Evolutionary conservation across 1,140 invertebrate genomes (phyloP).

Genomic region (Drosophila orosa): DNA sequence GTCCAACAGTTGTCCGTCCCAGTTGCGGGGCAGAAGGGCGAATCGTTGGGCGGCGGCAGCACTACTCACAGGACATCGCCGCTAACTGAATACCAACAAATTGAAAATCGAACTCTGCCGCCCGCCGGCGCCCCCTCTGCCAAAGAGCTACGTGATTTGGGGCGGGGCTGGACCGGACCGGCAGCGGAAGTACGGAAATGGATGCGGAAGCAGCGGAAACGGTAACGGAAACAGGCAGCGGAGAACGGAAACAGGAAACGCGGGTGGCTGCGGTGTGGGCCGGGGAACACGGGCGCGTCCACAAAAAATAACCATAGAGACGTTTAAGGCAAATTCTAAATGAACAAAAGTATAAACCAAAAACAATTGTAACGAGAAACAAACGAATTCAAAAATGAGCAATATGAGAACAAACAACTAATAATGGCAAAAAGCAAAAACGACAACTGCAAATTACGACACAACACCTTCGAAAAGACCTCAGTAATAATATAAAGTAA

Average conservation of each 20-base stretch:
- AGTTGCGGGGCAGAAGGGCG: constrained; percentile 10
- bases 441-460: constrained; percentile 81
- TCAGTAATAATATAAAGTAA: constrained; percentile 64
- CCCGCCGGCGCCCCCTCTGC: constrained; percentile 19
- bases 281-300: constrained; percentile 57
- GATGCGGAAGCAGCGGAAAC: constrained; percentile 4
- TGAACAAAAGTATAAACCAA: constrained; percentile 81
- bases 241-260: constrained; percentile 19
- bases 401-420: constrained; percentile 77
- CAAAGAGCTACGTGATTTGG: constrained; percentile 12
- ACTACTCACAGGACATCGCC: constrained; percentile 22
- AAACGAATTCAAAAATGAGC: constrained; percentile 76
- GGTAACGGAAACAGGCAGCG: background rate
- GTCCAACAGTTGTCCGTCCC: background rate
- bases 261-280: constrained; percentile 21
- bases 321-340: constrained; percentile 83
- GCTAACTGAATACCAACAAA: constrained; percentile 11
- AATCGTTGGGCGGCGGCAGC: constrained; percentile 15
- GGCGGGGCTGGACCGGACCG: background rate
- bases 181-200: constrained; percentile 3
- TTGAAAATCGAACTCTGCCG: constrained; percentile 20
- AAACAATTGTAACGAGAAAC: constrained; percentile 75
- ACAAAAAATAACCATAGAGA: constrained; percentile 82
- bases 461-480: constrained; percentile 82
- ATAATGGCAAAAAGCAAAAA: constrained; percentile 82